phyloP scores from a whole-genome alignment of 1,140 invertebrate species.

The Bombus terrestris region DNA sequence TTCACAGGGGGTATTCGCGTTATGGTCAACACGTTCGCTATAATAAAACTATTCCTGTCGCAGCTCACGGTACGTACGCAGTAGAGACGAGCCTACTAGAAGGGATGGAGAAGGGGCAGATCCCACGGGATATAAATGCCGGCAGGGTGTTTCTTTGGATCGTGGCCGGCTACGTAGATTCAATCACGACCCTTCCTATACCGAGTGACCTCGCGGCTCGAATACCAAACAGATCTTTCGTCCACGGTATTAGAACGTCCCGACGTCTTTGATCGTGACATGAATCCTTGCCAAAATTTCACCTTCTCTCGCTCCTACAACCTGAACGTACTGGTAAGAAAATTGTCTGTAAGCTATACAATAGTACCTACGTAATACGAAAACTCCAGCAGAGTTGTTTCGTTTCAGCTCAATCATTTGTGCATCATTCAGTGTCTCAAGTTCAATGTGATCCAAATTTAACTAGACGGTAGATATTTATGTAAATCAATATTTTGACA shows the following conservation, averaged over 20 bases:
- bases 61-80: slow-evolving; percentile 40
- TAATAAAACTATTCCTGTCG: slow-evolving; percentile 77
- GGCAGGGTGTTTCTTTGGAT: slow-evolving; percentile 72
- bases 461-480: not conserved
- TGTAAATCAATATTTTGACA: not conserved
- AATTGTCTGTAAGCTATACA: not conserved
- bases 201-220: slow-evolving; percentile 68
- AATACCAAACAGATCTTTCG: slow-evolving; percentile 74
- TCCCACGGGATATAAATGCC: slow-evolving; percentile 74
- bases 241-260: slow-evolving; percentile 62
- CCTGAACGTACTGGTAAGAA: not conserved
- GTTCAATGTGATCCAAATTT: not conserved
- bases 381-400: not conserved
- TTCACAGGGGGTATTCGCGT: slow-evolving; percentile 44
- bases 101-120: slow-evolving; percentile 21
- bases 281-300: slow-evolving; percentile 56
- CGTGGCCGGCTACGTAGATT: slow-evolving; percentile 70
- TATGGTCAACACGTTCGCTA: slow-evolving; percentile 71
- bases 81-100: not conserved
- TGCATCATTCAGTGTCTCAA: too few relatives aligned
- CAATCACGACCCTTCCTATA: slow-evolving; percentile 75
- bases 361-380: not conserved
- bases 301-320: slow-evolving; percentile 32
- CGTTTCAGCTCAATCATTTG: not conserved
- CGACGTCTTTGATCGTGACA: slow-evolving; percentile 72